Conservation (phyloP, 2,113 vertebrate species). For the Ptychochromis oligacanthus region DNA sequence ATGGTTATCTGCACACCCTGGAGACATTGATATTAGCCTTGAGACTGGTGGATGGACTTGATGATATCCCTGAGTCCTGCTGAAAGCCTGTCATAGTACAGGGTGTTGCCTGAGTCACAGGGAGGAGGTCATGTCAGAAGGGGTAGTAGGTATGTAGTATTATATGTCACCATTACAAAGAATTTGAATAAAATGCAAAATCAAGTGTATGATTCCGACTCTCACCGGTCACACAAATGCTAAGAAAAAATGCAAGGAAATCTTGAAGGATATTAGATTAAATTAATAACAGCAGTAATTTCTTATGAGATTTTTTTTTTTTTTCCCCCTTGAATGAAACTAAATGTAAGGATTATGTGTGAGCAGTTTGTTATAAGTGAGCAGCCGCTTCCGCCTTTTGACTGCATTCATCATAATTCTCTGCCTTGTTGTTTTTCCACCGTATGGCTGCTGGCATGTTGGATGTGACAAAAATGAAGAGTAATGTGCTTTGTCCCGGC, state of each 20-base stretch:
- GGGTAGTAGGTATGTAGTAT: neutral
- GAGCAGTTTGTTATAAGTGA: conserved; percentile 49
- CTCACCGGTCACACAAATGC: neutral
- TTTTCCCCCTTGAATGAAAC: conserved; percentile 40
- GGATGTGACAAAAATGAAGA: conserved; percentile 75
- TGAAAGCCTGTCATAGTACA: conserved; percentile 51
- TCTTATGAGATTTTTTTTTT: neutral
- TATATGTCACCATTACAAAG: neutral
- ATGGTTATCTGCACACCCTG: conserved; percentile 72
- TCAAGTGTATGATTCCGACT: neutral
- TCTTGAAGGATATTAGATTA: conserved; percentile 47
- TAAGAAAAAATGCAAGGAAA: neutral
- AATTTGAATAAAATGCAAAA: conserved; percentile 16
- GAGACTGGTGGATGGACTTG: conserved; percentile 68
- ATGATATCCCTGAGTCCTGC: conserved; percentile 61
- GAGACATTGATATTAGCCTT: conserved; percentile 74
- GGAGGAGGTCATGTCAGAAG: conserved; percentile 13
- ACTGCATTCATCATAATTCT: conserved; percentile 73
- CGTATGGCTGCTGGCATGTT: conserved; percentile 56
- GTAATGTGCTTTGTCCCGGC: conserved; percentile 69
- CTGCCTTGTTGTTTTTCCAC: conserved; percentile 67
- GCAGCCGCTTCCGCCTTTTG: conserved; percentile 33
- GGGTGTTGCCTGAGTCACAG: conserved; percentile 22
- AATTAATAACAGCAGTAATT: conserved; percentile 36
- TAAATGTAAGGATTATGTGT: conserved; percentile 28